Base-by-base conservation (phyloP, 2,888 invertebrate genomes). In the Eudasyphora cyanicolor region DNA sequence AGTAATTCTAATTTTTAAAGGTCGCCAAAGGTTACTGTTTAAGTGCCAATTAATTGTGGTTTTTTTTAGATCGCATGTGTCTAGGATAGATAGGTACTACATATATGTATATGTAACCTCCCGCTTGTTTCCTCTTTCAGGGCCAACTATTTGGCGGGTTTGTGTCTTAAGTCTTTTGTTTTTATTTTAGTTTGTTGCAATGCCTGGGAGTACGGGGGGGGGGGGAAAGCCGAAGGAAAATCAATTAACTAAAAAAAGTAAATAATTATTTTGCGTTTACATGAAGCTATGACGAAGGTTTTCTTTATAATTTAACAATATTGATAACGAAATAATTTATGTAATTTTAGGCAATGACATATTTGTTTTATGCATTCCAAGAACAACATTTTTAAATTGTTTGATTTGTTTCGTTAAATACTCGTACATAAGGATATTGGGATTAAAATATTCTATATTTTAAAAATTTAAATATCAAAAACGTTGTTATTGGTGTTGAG, bases 11-110 rank as follows among this genome's bases (percentile, higher is more conserved):
- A 64, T 79, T 69, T n/a, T 70, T 73, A 35, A 79, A 82, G 82
- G 79, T 82, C 82, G 76, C 51, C 49, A 78, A 82, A 79, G 82
- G 79, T 82, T 82, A 82, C 76, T 82, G 82, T 67, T 71, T 51
- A 60, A 80, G 51, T 51, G 24, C 51, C 19, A 51, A 51, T 19
- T 51, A 51, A 35, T 64, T 38, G 64, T 24, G 19, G 54, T 6
- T n/a, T n/a, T 60, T 35, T 35, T 64, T n/a, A 6, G 57, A 21
- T 51, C 24, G 51, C 51, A 51, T 51, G 51, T 21, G 17, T 51
- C 10, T 51, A 32, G 29, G 29, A 32, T 60, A 5, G 49, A 19
- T 54, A 10, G 54, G 54, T 21, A 21, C 21, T n/a, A 8, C 24
- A 21, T 19, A 12, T 21, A 21, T 19, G 19, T 54, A 54, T 14